Evolutionary conservation across 2,888 invertebrate species (phyloP).

Genomic region (Ferrisia virgata): DNA sequence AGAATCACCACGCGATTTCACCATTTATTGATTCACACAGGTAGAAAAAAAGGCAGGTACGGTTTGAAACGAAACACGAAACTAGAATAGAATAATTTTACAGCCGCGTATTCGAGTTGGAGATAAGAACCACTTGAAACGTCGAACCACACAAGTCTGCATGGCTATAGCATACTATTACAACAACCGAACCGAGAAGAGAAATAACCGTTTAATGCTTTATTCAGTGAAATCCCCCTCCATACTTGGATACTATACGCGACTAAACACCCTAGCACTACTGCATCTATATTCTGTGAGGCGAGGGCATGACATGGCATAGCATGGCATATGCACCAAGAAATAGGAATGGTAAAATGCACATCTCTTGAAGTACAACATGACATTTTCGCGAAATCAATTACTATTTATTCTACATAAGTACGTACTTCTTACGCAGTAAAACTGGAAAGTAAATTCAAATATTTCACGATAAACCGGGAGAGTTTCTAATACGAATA

Average conservation of each 20-base stretch:
- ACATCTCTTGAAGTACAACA: not conserved
- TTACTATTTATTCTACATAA: not conserved
- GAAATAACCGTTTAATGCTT: constrained; percentile 29
- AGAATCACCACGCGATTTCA: not conserved
- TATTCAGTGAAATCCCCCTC: constrained; percentile 4
- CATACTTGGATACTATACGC: not conserved
- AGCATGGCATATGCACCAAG: not conserved
- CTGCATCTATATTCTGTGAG: no score
- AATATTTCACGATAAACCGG: not conserved
- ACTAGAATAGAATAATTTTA: not conserved
- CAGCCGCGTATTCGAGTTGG: not conserved
- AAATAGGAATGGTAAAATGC: not conserved
- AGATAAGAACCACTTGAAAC: not conserved
- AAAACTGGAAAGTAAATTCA: not conserved
- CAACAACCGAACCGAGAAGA: not conserved
- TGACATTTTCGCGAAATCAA: not conserved
- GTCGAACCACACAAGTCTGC: not conserved
- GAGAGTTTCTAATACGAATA: not conserved
- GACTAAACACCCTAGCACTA: not conserved
- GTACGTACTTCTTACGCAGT: no score
- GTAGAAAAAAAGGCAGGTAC: not conserved
- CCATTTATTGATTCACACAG: not conserved
- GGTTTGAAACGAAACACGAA: not conserved
- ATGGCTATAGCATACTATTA: not conserved
- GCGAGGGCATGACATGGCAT: no score